Evolutionary conservation across 2,113 vertebrate genomes (phyloP).

Genomic region (Gambusia holbrooki): DNA sequence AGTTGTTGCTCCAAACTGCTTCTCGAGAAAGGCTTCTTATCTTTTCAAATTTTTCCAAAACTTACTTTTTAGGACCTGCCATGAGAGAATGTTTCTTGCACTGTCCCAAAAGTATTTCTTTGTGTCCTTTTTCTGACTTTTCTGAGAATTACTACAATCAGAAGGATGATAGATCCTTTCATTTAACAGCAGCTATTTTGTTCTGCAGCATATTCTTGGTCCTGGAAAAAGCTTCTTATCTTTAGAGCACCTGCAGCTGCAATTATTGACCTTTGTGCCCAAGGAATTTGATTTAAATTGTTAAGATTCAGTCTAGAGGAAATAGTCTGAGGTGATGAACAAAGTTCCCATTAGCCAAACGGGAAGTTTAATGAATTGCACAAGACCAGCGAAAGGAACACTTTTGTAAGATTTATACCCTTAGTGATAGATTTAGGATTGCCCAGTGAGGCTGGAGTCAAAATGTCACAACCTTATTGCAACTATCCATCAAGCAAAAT

Average conservation of each 20-base stretch:
- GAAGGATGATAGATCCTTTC: conserved; percentile 60
- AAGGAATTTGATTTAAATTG: conserved; percentile 52
- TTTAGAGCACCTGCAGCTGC: conserved; percentile 67
- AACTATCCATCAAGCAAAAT: conserved; percentile 42
- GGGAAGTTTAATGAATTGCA: conserved; percentile 17
- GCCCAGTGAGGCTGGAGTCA: conserved; percentile 16
- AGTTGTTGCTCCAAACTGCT: not conserved
- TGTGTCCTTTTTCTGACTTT: conserved; percentile 14
- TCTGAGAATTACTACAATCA: conserved; percentile 14
- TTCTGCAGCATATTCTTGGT: conserved; percentile 47
- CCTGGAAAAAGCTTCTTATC: conserved; percentile 55
- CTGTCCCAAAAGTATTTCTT: not conserved
- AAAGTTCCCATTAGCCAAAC: not conserved
- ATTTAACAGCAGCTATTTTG: conserved; percentile 55
- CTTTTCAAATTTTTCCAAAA: not conserved
- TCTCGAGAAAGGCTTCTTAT: not conserved
- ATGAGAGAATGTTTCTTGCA: not conserved
- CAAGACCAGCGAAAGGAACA: not conserved
- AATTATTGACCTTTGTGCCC: conserved; percentile 58
- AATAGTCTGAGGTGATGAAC: conserved; percentile 1
- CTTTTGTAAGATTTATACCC: conserved; percentile 34
- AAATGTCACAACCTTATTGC: conserved; percentile 52
- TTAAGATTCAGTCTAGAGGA: not conserved
- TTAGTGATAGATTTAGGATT: conserved; percentile 53
- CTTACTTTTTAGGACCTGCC: not conserved